These are phyloP conservation scores for Platorchestia sp. DNA, from an alignment of 1,140 invertebrate species.

Conservation along the genomic window DNA sequence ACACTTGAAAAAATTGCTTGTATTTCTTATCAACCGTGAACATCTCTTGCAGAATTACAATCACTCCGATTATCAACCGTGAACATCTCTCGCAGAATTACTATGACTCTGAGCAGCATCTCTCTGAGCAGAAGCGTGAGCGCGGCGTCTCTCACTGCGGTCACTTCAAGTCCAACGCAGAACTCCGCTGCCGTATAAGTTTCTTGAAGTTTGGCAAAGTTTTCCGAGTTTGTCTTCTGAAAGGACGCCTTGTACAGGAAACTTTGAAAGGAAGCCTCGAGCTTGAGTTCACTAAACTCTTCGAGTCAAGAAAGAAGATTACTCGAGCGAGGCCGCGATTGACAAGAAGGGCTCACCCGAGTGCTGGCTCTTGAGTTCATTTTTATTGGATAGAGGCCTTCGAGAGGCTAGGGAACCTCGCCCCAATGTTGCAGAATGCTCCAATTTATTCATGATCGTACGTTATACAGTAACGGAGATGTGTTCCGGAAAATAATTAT, in stretches of 20 bases:
- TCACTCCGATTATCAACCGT: not conserved
- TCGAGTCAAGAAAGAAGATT: constrained; percentile 30
- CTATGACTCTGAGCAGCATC: not conserved
- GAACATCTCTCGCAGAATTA: not conserved
- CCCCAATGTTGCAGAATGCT: not conserved
- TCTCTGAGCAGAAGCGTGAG: not conserved
- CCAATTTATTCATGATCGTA: not conserved
- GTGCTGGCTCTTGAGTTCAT: not conserved
- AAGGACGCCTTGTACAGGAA: constrained; percentile 23
- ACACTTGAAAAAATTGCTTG: not conserved
- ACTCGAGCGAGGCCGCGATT: not conserved
- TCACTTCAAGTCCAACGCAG: not conserved
- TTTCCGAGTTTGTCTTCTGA: constrained; percentile 27
- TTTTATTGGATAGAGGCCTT: not conserved
- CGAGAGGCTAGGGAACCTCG: not conserved
- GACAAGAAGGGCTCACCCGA: not conserved
- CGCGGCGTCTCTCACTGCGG: not conserved
- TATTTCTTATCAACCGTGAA: not conserved
- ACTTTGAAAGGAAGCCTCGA: constrained; percentile 25
- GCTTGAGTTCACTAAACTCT: constrained; percentile 43
- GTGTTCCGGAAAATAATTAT: not conserved
- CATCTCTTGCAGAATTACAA: not conserved
- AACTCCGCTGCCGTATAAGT: not conserved
- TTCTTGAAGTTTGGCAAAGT: constrained; percentile 11
- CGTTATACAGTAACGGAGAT: not conserved